phyloP scores from a whole-genome alignment of 2,797 vertebrate genomes.

The Tapera naevia region DNA sequence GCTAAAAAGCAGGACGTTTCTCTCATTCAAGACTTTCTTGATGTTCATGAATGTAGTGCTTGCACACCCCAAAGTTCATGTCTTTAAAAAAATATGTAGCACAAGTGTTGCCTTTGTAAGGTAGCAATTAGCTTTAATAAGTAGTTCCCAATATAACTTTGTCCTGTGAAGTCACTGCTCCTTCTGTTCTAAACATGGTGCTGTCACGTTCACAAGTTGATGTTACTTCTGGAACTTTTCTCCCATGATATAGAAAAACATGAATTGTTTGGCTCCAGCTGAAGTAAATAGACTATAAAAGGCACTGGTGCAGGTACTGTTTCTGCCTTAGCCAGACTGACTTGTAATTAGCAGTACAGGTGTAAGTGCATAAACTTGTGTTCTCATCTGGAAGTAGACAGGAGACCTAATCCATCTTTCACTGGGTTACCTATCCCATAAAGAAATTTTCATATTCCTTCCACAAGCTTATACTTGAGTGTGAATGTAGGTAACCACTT shows the following conservation, averaged over 20 bases:
- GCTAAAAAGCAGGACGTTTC: not conserved
- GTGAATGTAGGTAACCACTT: not conserved
- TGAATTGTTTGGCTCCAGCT: not conserved
- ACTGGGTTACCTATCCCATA: not conserved
- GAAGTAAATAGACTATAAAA: not conserved
- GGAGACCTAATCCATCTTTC: not conserved
- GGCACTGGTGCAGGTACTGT: not conserved
- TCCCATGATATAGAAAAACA: not conserved
- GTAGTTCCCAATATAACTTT: not conserved
- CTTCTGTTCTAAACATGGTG: not conserved
- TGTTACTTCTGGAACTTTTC: not conserved
- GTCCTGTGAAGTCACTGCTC: not conserved
- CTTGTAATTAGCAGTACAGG: not conserved
- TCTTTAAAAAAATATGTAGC: not conserved
- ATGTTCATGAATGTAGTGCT: accelerated
- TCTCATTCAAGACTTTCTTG: not conserved
- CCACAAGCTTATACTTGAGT: not conserved
- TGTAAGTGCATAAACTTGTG: not conserved
- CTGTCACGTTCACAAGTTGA: not conserved
- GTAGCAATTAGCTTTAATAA: not conserved
- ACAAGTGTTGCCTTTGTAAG: not conserved
- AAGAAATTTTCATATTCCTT: not conserved
- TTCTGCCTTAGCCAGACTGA: not conserved
- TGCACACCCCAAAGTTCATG: not conserved
- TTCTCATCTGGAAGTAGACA: not conserved